Percentiles rank a stretch among this genome's conserved stretches.
Evolutionary conservation across 2,113 vertebrate genomes (phyloP).

Genomic region (Rhegmatorhina hoffmannsi): DNA sequence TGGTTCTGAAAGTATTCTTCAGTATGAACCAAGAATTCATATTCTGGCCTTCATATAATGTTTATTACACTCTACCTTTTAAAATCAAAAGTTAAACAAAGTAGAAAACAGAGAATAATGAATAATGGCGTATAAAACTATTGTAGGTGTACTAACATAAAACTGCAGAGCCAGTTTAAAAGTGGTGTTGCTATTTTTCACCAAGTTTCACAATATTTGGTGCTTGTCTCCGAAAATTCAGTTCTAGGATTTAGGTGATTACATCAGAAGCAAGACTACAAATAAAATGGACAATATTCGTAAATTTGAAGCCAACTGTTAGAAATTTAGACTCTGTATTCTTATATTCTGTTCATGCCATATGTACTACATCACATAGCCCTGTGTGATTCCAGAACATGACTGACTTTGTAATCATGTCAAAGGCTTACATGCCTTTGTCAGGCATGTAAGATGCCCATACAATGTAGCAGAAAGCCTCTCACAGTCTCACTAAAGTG

Average conservation of each 20-base stretch:
- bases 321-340: not conserved
- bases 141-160: not conserved
- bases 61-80: not conserved
- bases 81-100: not conserved
- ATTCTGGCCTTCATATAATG: not conserved
- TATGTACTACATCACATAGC: not conserved
- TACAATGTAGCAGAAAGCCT: not conserved
- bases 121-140: not conserved
- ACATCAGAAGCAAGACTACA: not conserved
- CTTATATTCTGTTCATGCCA: not conserved
- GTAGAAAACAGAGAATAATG: not conserved
- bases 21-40: not conserved
- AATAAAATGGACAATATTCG: not conserved
- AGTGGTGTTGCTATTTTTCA: not conserved
- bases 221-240: not conserved
- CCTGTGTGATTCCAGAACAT: not conserved
- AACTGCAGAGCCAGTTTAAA: not conserved
- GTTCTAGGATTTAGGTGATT: not conserved
- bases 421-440: not conserved
- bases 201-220: slow-evolving; percentile 20
- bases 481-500: not conserved
- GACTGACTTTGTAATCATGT: not conserved
- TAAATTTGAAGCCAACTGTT: not conserved
- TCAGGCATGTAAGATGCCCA: not conserved
- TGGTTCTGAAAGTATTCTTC: not conserved